These are phyloP conservation scores for Sebastes flavidus DNA, from an alignment of 2,797 vertebrate genomes.

Conservation along the genomic window DNA sequence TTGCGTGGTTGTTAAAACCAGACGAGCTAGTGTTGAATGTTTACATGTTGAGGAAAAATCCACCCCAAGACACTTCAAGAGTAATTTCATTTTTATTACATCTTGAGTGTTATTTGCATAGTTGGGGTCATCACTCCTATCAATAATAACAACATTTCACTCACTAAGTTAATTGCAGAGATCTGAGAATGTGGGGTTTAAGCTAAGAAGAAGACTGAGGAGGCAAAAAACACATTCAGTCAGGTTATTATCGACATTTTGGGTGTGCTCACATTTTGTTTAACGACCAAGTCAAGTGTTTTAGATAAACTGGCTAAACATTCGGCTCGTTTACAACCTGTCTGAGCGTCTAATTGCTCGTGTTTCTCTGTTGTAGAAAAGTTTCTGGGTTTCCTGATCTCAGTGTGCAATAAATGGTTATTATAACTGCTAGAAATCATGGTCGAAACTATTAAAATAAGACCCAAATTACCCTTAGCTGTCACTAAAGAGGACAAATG, in stretches of 20 bases:
- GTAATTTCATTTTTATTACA: background rate
- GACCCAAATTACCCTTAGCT: background rate
- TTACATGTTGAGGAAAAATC: background rate
- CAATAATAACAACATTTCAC: background rate
- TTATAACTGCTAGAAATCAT: background rate
- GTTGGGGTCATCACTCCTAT: background rate
- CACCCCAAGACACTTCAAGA: background rate
- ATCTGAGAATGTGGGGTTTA: background rate
- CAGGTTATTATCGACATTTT: background rate
- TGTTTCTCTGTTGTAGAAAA: background rate
- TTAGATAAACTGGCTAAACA: background rate
- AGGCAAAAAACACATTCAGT: background rate
- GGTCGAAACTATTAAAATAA: background rate
- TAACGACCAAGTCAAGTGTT: background rate
- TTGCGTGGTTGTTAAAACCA: background rate
- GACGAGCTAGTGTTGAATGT: background rate
- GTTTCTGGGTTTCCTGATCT: background rate
- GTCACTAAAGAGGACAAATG: background rate
- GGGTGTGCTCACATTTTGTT: background rate
- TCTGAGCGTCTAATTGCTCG: background rate
- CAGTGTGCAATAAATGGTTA: background rate
- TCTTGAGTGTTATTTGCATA: background rate
- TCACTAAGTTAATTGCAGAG: background rate
- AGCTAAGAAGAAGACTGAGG: background rate
- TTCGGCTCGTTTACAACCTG: background rate